phyloP scores from a whole-genome alignment of 2,113 vertebrate species.

The Balaenoptera acutorostrata region DNA sequence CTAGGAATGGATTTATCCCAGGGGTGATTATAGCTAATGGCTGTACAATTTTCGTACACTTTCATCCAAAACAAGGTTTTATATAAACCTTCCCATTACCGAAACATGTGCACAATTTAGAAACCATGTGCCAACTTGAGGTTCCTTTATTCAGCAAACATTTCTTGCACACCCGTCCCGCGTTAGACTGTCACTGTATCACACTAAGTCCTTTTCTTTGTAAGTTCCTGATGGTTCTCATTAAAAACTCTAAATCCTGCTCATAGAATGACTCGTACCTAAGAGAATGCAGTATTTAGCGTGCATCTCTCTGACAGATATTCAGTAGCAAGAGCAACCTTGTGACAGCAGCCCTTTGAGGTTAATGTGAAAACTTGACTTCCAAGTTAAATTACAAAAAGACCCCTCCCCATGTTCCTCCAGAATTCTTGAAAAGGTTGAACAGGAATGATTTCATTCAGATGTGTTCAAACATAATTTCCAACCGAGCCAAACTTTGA shows the following conservation, averaged over 20 bases:
- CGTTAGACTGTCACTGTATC: background rate
- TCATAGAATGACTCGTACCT: background rate
- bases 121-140: background rate
- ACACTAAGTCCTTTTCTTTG: background rate
- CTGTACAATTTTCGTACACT: background rate
- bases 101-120: background rate
- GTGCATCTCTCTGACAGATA: background rate
- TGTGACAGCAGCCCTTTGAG: background rate
- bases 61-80: conserved; percentile 43
- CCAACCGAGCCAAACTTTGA: background rate
- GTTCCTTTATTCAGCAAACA: background rate
- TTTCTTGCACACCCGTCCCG: background rate
- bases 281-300: background rate
- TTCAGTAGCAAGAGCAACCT: background rate
- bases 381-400: background rate
- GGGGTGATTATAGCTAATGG: conserved; percentile 44
- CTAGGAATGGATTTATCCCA: conserved; percentile 40
- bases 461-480: background rate
- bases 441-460: background rate
- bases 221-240: background rate
- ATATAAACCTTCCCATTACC: conserved; percentile 32
- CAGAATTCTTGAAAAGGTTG: background rate
- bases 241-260: background rate
- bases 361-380: background rate
- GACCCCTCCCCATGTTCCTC: background rate